These are phyloP conservation scores for Mormoops blainvillei DNA, from an alignment of 2,113 vertebrate genomes.

Conservation along the genomic window DNA sequence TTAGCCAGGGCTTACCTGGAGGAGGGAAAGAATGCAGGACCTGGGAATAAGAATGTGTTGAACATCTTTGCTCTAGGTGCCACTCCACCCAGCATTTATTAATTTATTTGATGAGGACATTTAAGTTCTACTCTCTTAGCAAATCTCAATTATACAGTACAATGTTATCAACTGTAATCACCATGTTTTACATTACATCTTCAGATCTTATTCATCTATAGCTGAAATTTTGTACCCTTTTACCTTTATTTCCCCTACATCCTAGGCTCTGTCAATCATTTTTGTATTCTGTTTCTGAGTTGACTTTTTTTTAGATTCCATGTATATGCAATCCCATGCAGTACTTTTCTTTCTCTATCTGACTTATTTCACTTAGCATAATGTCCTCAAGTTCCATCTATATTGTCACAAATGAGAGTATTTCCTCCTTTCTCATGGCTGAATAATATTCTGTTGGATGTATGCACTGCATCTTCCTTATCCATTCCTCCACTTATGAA, in stretches of 20 bases:
- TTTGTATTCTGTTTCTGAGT: not conserved
- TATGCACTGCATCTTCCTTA: not conserved
- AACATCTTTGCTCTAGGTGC: not conserved
- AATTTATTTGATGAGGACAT: not conserved
- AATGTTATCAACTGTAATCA: not conserved
- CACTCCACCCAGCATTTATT: too few species aligned
- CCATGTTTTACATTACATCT: not conserved
- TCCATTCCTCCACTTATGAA: not conserved
- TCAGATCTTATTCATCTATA: not conserved
- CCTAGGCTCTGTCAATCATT: not conserved
- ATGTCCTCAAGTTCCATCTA: not conserved
- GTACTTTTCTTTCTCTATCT: not conserved
- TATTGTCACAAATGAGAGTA: not conserved
- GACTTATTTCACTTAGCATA: not conserved
- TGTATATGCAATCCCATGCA: not conserved
- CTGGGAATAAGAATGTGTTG: not conserved
- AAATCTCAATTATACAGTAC: not conserved
- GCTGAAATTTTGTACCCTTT: not conserved
- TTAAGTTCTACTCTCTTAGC: not conserved
- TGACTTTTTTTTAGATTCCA: not conserved
- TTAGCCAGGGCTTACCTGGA: not conserved
- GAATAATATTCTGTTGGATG: not conserved
- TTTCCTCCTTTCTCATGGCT: not conserved
- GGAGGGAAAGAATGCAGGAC: fast-evolving
- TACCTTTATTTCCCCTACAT: not conserved